phyloP scores from a whole-genome alignment of 2,888 invertebrate species.

The Pachymerium ferrugineum region DNA sequence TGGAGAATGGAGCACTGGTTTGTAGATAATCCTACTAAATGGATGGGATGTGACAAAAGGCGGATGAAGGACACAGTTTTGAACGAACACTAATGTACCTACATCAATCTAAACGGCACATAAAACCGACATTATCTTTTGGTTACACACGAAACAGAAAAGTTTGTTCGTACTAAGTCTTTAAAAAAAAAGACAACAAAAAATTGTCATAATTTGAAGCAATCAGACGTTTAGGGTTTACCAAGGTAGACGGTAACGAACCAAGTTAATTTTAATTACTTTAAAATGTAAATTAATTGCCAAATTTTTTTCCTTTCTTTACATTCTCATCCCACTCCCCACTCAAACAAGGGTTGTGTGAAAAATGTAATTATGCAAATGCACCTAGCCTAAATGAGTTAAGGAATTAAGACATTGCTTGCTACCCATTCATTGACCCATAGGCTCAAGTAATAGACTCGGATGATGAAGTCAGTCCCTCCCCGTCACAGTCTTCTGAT shows the following conservation, averaged over 20 bases:
- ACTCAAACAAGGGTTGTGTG: conserved; percentile 9
- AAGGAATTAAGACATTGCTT: conserved; percentile 5
- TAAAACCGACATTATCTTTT: conserved; percentile 20
- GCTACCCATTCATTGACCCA: background rate
- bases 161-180: background rate
- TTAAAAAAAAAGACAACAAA: background rate
- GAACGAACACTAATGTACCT: conserved; percentile 24
- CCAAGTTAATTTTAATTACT: conserved; percentile 24
- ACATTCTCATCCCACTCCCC: no score
- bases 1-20: conserved; percentile 9
- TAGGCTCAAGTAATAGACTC: conserved; percentile 16
- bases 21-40: conserved; percentile 11
- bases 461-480: conserved; percentile 17
- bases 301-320: conserved; percentile 12
- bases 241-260: conserved; percentile 5
- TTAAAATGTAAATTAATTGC: conserved; percentile 27
- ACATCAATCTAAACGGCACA: conserved; percentile 24
- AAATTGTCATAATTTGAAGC: background rate
- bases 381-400: background rate
- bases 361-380: conserved; percentile 27
- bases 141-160: background rate
- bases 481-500: conserved; percentile 6
- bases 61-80: conserved; percentile 22
- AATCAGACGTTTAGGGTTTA: background rate
- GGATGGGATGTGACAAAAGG: conserved; percentile 27